Base-by-base conservation (phyloP, 2,797 vertebrate species). In the Phrynocephalus vlangalii region DNA sequence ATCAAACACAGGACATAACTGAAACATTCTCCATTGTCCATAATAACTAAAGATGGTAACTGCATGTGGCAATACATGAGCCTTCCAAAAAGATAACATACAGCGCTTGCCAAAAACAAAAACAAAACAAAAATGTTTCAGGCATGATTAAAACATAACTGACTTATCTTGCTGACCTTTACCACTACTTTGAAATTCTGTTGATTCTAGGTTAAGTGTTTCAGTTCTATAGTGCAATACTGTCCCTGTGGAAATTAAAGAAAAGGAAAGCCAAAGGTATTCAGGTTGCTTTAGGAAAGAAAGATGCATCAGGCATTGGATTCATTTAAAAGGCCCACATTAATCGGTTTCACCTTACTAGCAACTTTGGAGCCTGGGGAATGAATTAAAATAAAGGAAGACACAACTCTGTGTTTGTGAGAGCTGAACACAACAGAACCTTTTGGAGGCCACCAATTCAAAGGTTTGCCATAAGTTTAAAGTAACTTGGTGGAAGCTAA, bases 171-270 rank as follows among this genome's bases (percentile, higher is more conserved):
- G 2, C 60, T 63, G 18, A 63, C 18, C 60, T 63, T 56, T 18
- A 63, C 60, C 18, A 63, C 18, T 20, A 5, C 18, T 63, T 63
- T 63, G 20, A 63, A 63, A 63, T 63, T 63, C 60, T 63, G 15
- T 63, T 63, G 60, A 63, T 18, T 63, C 16, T 20, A 63, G 60
- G 60, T 15, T 63, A 56, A 56, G 20, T 28, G 56, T n/a, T 90
- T 88, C 28, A 0, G 38, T 83, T 85, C 82, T 38, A 52, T 26
- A 79, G n/a, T 90, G 87, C 86, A 90, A 77, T 63, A 83, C 33
- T 28, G 33, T 38, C 81, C 68, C 87, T 26, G 10, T 0, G 83
- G 89, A 89, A 87, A 75, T 56, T 26, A 68, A 28, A 30, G 11
- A n/a, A 18, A 44, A 22, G 1, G 0, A 88, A 79, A 71, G 33